Evolutionary conservation across 1,140 invertebrate genomes (phyloP).

Genomic region (Anoplolepis gracilipes): DNA sequence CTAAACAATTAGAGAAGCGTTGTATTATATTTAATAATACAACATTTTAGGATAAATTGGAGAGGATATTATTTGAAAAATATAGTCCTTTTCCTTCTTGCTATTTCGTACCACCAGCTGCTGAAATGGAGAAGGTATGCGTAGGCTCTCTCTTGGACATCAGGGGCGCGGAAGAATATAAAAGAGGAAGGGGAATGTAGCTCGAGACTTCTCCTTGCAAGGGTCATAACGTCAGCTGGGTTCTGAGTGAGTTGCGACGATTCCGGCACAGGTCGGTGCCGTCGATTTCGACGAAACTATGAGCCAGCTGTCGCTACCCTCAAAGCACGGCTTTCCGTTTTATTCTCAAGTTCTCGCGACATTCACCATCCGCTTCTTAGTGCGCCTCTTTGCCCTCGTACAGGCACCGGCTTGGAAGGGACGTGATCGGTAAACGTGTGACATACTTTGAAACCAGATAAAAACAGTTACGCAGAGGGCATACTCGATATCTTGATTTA

Average conservation of each 20-base stretch:
- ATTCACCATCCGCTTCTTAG: slow-evolving; percentile 41
- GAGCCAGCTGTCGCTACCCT: slow-evolving; percentile 73
- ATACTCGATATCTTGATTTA: neutral
- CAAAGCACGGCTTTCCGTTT: slow-evolving; percentile 65
- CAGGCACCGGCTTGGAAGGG: slow-evolving; percentile 17
- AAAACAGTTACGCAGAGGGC: neutral
- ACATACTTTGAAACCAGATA: neutral
- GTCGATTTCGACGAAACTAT: slow-evolving; percentile 70
- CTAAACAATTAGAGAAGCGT: neutral
- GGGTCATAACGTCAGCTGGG: slow-evolving; percentile 76
- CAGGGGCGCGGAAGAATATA: slow-evolving; percentile 23
- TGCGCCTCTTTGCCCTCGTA: slow-evolving; percentile 27
- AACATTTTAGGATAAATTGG: slow-evolving; percentile 23
- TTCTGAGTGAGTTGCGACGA: slow-evolving; percentile 73
- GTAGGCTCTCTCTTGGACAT: slow-evolving; percentile 23
- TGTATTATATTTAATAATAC: neutral
- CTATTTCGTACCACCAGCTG: slow-evolving; percentile 71
- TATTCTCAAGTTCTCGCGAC: slow-evolving; percentile 64
- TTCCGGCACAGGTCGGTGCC: slow-evolving; percentile 43
- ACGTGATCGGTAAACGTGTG: slow-evolving; percentile 61
- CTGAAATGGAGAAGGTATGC: slow-evolving; percentile 43
- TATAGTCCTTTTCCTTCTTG: slow-evolving; percentile 56
- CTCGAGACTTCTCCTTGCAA: slow-evolving; percentile 47
- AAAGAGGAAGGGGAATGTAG: slow-evolving; percentile 42
- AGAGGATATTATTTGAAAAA: slow-evolving; percentile 67